These are phyloP conservation scores for Pemphredon lugubris DNA, from an alignment of 2,888 invertebrate genomes.

Conservation along the genomic window DNA sequence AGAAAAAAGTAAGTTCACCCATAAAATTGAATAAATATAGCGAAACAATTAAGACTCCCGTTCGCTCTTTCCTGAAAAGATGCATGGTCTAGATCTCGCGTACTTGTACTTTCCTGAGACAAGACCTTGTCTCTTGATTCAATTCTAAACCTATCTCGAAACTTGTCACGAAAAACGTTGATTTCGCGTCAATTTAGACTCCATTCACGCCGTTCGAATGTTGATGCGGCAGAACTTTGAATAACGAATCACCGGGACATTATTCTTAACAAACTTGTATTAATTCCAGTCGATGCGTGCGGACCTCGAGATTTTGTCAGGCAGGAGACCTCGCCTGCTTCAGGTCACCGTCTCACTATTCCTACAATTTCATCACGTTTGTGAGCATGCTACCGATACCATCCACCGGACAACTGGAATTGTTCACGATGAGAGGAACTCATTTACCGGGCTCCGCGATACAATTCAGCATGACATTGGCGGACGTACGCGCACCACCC, in stretches of 20 bases:
- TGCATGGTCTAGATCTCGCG: no score
- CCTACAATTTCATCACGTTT: slow-evolving; percentile 96
- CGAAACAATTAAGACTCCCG: no score
- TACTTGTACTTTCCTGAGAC: no score
- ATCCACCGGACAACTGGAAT: slow-evolving; percentile 84
- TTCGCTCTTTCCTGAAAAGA: no score
- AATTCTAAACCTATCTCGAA: no score
- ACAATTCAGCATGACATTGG: slow-evolving; percentile 88
- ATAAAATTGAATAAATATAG: background rate
- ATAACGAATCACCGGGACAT: no score
- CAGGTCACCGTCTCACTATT: slow-evolving; percentile 91
- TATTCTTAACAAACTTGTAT: background rate
- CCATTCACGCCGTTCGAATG: no score
- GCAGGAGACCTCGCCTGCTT: slow-evolving; percentile 89
- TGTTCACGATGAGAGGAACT: slow-evolving; percentile 95
- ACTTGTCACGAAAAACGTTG: no score
- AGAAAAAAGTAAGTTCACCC: slow-evolving; percentile 88
- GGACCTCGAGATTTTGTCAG: slow-evolving; percentile 87
- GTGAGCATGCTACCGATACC: slow-evolving; percentile 91
- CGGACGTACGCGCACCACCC: slow-evolving; percentile 85
- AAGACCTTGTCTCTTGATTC: no score
- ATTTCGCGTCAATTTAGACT: no score
- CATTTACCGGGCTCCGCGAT: slow-evolving; percentile 87
- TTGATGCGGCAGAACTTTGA: no score
- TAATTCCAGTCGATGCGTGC: slow-evolving; percentile 89